A percentile compares a stretch with the other conserved stretches of the same genome.
phyloP scores from a whole-genome alignment of 2,888 invertebrate genomes.

The Trypoxylon attenuatum region DNA sequence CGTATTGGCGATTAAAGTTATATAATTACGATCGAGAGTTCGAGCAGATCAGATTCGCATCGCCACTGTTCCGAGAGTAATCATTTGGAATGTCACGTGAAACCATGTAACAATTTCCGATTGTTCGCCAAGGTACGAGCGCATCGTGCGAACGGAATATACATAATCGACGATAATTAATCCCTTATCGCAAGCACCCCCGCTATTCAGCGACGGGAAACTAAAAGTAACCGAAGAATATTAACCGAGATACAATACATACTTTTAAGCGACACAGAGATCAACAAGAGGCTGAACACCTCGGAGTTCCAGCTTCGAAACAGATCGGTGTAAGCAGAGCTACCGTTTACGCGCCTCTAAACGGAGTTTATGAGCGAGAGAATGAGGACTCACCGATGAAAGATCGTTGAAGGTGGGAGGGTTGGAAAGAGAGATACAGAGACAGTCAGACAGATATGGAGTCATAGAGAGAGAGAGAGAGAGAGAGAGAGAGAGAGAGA shows the following conservation, averaged over 20 bases:
- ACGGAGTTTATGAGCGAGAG: conserved; percentile 4
- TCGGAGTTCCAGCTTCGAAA: conserved; percentile 2
- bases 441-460: too few relatives aligned
- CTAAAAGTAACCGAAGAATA: conserved; percentile 28
- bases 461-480: too few relatives aligned
- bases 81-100: conserved; percentile 4
- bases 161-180: conserved; percentile 12
- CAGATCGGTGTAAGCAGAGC: conserved; percentile 38
- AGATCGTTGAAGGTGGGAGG: neutral
- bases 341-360: conserved; percentile 14
- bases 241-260: too few relatives aligned
- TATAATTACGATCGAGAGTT: too few relatives aligned
- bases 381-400: too few relatives aligned
- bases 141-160: conserved; percentile 10
- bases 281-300: neutral
- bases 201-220: conserved; percentile 9
- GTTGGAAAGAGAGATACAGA: neutral
- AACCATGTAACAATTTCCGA: conserved; percentile 3
- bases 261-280: neutral
- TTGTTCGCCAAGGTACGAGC: conserved; percentile 5
- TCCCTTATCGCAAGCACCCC: conserved; percentile 33
- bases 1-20: too few relatives aligned
- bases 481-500: too few relatives aligned
- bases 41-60: too few relatives aligned
- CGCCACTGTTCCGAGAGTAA: conserved; percentile 23